Conservation (phyloP, 2,888 invertebrate genomes). For the Drosophila rellima region DNA sequence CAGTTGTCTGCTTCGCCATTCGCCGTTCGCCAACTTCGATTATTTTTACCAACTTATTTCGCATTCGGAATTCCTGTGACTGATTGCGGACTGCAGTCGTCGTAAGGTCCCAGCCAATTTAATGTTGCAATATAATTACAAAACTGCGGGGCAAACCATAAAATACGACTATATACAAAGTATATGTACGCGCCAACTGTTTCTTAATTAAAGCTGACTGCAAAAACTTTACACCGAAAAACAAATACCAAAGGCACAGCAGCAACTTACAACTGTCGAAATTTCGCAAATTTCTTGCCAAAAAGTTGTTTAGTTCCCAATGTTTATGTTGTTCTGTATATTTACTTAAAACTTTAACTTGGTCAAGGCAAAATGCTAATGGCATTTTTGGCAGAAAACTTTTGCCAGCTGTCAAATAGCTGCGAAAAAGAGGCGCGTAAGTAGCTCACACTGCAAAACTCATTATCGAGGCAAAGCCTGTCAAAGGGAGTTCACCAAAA, state of each 20-base stretch:
- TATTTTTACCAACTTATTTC: conserved; percentile 49
- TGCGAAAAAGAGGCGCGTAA: conserved; percentile 34
- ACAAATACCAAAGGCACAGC: conserved; percentile 14
- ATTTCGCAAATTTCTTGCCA: conserved; percentile 39
- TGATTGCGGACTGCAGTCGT: conserved; percentile 36
- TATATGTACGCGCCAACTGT: conserved; percentile 20
- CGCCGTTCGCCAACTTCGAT: conserved; percentile 43
- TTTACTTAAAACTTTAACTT: conserved; percentile 57
- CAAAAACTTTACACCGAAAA: conserved; percentile 29
- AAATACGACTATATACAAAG: conserved; percentile 29
- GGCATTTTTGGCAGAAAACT: conserved; percentile 54
- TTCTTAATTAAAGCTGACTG: conserved; percentile 56
- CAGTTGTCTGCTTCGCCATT: conserved; percentile 21
- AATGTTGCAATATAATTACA: conserved; percentile 58
- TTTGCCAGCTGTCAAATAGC: conserved; percentile 29
- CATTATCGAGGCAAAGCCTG: conserved; percentile 49
- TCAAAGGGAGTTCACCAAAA: conserved; percentile 17
- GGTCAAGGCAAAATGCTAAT: conserved; percentile 68
- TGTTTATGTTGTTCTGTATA: conserved; percentile 39
- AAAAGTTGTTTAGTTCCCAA: conserved; percentile 43
- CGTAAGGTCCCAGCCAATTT: conserved; percentile 9
- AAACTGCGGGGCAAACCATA: conserved; percentile 34
- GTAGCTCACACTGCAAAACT: conserved; percentile 29
- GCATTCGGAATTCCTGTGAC: conserved; percentile 43
- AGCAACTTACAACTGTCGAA: conserved; percentile 31